Percentiles rank a stretch among this genome's conserved stretches.
These are phyloP conservation scores for Platycheirus albimanus DNA, from an alignment of 2,888 invertebrate genomes.

Conservation along the genomic window DNA sequence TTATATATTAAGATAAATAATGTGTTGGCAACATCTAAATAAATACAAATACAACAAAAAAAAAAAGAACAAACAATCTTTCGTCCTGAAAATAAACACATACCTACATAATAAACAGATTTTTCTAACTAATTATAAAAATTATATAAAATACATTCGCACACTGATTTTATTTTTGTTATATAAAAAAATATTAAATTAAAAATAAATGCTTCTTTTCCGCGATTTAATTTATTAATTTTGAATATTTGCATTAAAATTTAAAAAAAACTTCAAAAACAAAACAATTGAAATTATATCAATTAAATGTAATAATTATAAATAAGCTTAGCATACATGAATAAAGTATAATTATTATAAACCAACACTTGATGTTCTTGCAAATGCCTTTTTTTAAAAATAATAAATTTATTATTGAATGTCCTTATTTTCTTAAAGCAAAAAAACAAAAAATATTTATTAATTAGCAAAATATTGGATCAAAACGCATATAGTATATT, in stretches of 20 bases:
- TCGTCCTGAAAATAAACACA: constrained; percentile 58
- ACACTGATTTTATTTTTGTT: constrained; percentile 36
- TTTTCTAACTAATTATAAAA: constrained; percentile 38
- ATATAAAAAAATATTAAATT: constrained; percentile 10
- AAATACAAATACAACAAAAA: too few species aligned
- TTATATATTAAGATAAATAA: neutral
- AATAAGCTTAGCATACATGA: constrained; percentile 64
- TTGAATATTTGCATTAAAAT: constrained; percentile 63
- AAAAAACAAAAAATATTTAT: constrained; percentile 25
- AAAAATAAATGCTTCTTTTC: constrained; percentile 50
- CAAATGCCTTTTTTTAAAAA: constrained; percentile 77
- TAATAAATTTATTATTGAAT: constrained; percentile 76
- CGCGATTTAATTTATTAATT: constrained; percentile 72
- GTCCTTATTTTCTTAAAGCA: constrained; percentile 54
- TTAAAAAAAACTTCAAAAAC: constrained; percentile 27
- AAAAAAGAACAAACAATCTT: constrained; percentile 57
- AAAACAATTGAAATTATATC: constrained; percentile 53
- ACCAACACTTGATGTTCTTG: constrained; percentile 71
- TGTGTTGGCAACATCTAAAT: neutral
- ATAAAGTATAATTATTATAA: constrained; percentile 43
- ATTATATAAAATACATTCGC: constrained; percentile 55
- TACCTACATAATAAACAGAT: constrained; percentile 5
- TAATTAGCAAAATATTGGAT: constrained; percentile 69
- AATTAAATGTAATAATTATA: constrained; percentile 47
- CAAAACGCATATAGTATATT: constrained; percentile 71